Conservation (phyloP, 2,888 invertebrate species). For the Clitarchus hookeri region DNA sequence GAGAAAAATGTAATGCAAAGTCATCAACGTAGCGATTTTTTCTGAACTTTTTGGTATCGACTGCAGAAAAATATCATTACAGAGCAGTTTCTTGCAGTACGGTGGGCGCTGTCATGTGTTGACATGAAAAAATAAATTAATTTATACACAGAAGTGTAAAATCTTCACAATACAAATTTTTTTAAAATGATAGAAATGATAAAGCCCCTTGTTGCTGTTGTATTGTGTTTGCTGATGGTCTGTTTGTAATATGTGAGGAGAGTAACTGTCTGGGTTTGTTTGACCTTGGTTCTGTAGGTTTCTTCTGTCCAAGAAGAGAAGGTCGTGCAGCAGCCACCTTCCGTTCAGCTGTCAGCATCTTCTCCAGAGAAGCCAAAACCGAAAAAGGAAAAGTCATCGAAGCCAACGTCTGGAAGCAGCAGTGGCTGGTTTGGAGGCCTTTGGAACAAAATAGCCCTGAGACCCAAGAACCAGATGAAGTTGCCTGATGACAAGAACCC, state of each 20-base stretch:
- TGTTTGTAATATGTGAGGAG: conserved; percentile 18
- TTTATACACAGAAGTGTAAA: no score
- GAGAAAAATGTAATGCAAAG: no score
- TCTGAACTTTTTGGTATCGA: no score
- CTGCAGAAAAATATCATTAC: no score
- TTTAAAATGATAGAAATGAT: not conserved
- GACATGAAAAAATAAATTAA: no score
- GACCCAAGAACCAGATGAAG: conserved; percentile 93
- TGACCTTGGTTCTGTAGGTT: conserved; percentile 7
- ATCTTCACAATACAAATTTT: no score
- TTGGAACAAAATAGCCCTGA: conserved; percentile 79
- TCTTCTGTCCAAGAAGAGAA: conserved; percentile 28
- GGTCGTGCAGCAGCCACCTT: conserved; percentile 16
- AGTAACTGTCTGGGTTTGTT: conserved; percentile 33
- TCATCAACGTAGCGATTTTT: no score
- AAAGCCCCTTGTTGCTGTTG: not conserved
- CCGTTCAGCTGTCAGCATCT: not conserved
- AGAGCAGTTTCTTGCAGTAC: no score
- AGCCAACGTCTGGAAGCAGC: conserved; percentile 41
- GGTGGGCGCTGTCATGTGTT: no score
- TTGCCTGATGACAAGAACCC: conserved; percentile 94
- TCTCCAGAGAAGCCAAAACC: conserved; percentile 41
- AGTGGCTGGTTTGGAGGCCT: conserved; percentile 83
- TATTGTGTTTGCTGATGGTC: not conserved
- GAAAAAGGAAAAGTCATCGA: conserved; percentile 52